Base-by-base conservation (phyloP, 2,797 vertebrate genomes). In the Kryptolebias ocellatus region DNA sequence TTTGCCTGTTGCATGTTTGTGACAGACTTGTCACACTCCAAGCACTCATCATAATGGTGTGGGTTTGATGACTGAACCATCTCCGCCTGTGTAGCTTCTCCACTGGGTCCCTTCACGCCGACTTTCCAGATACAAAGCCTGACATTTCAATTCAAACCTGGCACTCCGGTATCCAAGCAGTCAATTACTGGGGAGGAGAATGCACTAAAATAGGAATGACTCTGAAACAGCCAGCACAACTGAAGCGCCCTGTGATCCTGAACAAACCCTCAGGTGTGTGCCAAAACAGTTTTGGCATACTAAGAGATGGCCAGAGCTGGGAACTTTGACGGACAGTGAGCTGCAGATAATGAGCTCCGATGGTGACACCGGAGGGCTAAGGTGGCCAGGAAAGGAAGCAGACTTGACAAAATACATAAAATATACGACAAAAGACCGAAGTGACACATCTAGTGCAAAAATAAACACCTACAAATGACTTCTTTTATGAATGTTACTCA, bases 91-190 rank as follows among this genome's bases (percentile, higher is more conserved):
- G 42, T 49, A 3, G 12, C 70, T 77, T 45, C 53, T 53, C 27
- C 29, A 31, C 12, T 17, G 47, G 20, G 28, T 34, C 67, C 60
- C 54, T 72, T 64, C 74, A 28, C 50, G 1, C 17, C 8, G 31
- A 64, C 61, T 71, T 64, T 31, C 34, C 20, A 31, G 50, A 76
- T 64, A 59, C 63, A 64, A 55, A 70, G 67, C 73, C 60, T 81
- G 78, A 85, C 80, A 84, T 81, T 87, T 87, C 81, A 78, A 78
- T 87, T 62, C 9, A 51, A 78, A 65, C 44, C 28, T 4, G 57
- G 37, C 73, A 49, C 67, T 74, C 60, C 64, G 68, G 54, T 42
- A 54, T 28, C 64, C 6, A 3, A 69, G 64, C 58, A 31, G 67
- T 75, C 73, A 71, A 83, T 79, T 71, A 80, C 75, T 29, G 51